A percentile compares a stretch with the other conserved stretches of the same genome.
Evolutionary conservation across 1,140 invertebrate species (phyloP).

Genomic region (Heliconius melpomene): DNA sequence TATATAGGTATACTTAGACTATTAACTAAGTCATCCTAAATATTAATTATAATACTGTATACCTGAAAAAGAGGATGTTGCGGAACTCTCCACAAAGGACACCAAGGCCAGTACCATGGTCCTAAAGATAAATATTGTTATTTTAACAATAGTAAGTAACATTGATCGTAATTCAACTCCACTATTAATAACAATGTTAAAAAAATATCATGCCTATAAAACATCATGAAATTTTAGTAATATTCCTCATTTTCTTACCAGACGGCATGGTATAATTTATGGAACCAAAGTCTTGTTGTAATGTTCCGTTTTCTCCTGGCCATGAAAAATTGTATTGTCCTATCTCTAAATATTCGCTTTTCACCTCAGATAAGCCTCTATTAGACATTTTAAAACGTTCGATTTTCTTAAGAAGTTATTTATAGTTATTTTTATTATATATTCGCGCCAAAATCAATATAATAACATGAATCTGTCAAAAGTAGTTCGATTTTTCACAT

Average conservation of each 20-base stretch:
- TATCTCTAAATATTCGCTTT: conserved; percentile 69
- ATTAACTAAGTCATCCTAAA: too few relatives aligned
- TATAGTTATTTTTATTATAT: neutral
- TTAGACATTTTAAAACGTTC: conserved; percentile 52
- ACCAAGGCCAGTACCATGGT: conserved; percentile 84
- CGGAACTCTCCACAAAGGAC: conserved; percentile 84
- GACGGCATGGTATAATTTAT: conserved; percentile 75
- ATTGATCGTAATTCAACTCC: neutral
- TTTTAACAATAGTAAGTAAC: conserved; percentile 13
- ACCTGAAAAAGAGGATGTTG: conserved; percentile 86
- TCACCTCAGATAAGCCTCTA: conserved; percentile 55
- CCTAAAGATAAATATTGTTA: conserved; percentile 60
- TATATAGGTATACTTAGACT: too few relatives aligned
- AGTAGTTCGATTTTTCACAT: conserved; percentile 31
- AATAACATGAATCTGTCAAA: conserved; percentile 2
- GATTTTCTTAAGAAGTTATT: neutral
- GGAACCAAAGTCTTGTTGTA: conserved; percentile 65
- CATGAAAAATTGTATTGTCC: conserved; percentile 76
- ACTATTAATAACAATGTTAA: neutral
- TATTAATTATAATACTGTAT: neutral
- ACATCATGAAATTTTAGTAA: neutral
- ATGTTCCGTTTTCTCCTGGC: conserved; percentile 74
- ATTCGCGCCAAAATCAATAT: conserved; percentile 77
- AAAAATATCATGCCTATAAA: neutral
- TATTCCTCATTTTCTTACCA: conserved; percentile 51